Evolutionary conservation across 2,797 vertebrate genomes (phyloP), one percentile per base, ranked within the genome.

Genomic region (Vespertilio murinus): DNA sequence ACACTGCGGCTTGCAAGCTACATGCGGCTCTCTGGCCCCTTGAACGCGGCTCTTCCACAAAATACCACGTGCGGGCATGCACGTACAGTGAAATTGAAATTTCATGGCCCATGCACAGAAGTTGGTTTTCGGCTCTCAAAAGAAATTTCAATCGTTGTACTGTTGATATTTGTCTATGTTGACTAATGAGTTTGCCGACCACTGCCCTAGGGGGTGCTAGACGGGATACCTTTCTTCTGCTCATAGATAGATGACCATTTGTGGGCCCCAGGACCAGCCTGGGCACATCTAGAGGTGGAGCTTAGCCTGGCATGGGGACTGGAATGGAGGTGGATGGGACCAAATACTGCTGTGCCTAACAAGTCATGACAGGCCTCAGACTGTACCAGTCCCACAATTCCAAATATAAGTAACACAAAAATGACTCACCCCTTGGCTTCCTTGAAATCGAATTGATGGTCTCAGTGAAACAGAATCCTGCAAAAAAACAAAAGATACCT

Each of bases 361-460:
- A 10, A 52, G 28, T 10, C 2, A 56, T 30, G 30, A 28, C n/a
- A 81, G 65, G 23, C 0, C 33, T 10, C 23, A 75, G 12, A 35
- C 9, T 7, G 4, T 4, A 20, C 59, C 9, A 30, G 59, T 78
- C n/a, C 49, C 56, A 45, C 0, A 2, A 40, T 38, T 79, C 61
- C 70, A 81, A 33, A 54, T 35, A 6, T 0, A 18, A 65, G 65
- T 5, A 42, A 65, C 91, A 65, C 40, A 69, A 80, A 69, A n/a
- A 17, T 33, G 49, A 98, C 98, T 98, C 95, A 98, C 98, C 98
- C 98, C 98, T 97, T 98, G 98, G 95, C 96, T 98, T 96, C 98
- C 98, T 97, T 98, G 98, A 92, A 98, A 98, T 80, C 97, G 98
- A 95, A 98, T 98, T 0, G 98, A 98, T 4, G 98, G 98, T 91